Evolutionary conservation across 2,888 invertebrate genomes (phyloP).

Genomic region (Vanessa cardui): DNA sequence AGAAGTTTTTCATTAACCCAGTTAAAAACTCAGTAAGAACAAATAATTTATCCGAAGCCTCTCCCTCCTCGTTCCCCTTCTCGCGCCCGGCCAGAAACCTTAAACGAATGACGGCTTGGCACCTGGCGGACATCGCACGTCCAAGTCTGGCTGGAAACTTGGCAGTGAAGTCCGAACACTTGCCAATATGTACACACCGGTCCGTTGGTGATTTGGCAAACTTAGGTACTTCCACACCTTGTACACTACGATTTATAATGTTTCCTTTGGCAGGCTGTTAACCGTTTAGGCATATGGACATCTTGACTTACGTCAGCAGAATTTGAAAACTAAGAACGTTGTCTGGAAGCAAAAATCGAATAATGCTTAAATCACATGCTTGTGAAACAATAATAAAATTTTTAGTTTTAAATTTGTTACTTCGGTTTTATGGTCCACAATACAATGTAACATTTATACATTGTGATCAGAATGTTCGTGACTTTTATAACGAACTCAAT

Average conservation of each 20-base stretch:
- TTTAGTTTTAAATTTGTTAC: neutral
- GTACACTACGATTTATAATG: constrained; percentile 57
- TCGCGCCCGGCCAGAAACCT: constrained; percentile 28
- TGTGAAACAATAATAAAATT: neutral
- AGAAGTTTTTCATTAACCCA: constrained; percentile 31
- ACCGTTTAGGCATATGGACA: constrained; percentile 13
- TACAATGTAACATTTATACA: constrained; percentile 10
- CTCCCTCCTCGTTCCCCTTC: constrained; percentile 13
- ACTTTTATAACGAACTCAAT: constrained; percentile 36
- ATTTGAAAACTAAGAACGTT: neutral
- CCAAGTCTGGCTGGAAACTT: constrained; percentile 46
- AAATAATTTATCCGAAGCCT: constrained; percentile 24
- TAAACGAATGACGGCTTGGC: constrained; percentile 51
- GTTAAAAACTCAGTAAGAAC: constrained; percentile 17
- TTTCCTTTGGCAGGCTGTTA: constrained; percentile 52
- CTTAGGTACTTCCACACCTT: constrained; percentile 57
- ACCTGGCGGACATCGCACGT: constrained; percentile 55
- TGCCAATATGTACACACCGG: constrained; percentile 53
- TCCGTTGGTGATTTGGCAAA: constrained; percentile 63
- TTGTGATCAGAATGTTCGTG: constrained; percentile 32
- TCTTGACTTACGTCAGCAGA: constrained; percentile 6
- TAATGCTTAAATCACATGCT: neutral
- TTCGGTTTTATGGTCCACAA: neutral
- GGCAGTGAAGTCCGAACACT: constrained; percentile 55
- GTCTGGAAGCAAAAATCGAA: neutral